Percentiles rank a stretch among this genome's conserved stretches.
Conservation (phyloP, 1,140 invertebrate genomes). For the Panagrolaimus sp. region DNA sequence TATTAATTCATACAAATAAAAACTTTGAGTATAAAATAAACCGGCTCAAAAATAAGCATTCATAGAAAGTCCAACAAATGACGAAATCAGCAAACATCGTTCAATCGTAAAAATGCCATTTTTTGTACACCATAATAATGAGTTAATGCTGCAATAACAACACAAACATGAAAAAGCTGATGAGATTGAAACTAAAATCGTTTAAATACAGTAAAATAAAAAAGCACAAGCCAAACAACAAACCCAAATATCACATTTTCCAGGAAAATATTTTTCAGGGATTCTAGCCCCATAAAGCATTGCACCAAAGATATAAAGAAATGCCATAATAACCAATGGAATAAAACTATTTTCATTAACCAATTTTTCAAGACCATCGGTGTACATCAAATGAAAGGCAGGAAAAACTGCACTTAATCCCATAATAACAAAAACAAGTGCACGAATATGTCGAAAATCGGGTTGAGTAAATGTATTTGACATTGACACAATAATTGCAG, state of each 20-base stretch:
- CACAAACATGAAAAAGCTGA: constrained; percentile 96
- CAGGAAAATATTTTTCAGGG: constrained; percentile 93
- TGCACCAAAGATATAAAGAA: constrained; percentile 88
- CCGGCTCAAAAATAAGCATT: too few species aligned
- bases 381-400: constrained; percentile 63
- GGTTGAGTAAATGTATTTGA: constrained; percentile 96
- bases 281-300: constrained; percentile 86
- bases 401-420: constrained; percentile 61
- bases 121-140: constrained; percentile 96
- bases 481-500: constrained; percentile 88
- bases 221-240: not conserved
- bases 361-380: constrained; percentile 63
- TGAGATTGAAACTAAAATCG: constrained; percentile 83
- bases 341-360: constrained; percentile 76
- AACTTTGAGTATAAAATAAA: too few species aligned
- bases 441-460: constrained; percentile 78
- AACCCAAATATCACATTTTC: constrained; percentile 84
- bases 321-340: constrained; percentile 89
- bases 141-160: constrained; percentile 91
- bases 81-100: too few species aligned
- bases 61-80: too few species aligned
- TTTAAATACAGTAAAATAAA: not conserved
- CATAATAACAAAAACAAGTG: constrained; percentile 62
- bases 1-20: too few species aligned
- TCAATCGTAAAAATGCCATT: constrained; percentile 69